Evolutionary conservation across 2,113 vertebrate genomes (phyloP).

Genomic region (Pao palembangensis): DNA sequence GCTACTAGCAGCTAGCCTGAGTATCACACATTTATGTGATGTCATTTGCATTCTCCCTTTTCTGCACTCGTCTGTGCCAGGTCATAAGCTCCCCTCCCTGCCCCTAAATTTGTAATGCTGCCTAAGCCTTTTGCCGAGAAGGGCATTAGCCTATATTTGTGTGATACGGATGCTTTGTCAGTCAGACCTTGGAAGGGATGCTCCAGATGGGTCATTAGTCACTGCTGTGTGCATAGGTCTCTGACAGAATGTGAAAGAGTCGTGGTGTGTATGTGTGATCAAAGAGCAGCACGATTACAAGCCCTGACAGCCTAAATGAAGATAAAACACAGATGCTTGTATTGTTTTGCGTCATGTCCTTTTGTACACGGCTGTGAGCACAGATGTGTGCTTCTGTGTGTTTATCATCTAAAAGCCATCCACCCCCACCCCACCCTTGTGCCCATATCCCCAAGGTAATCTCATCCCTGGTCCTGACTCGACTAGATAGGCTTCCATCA

Average conservation of each 20-base stretch:
- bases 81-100: slow-evolving; percentile 30
- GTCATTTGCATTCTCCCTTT: slow-evolving; percentile 48
- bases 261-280: slow-evolving; percentile 33
- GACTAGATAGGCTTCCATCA: slow-evolving; percentile 51
- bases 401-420: slow-evolving; percentile 33
- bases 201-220: slow-evolving; percentile 68
- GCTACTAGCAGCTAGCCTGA: slow-evolving; percentile 41
- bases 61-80: slow-evolving; percentile 48
- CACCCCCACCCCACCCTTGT: neutral
- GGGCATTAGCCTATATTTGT: slow-evolving; percentile 63
- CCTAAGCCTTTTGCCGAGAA: slow-evolving; percentile 57
- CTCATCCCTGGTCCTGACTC: slow-evolving; percentile 45
- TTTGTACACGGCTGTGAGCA: slow-evolving; percentile 4
- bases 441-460: slow-evolving; percentile 27
- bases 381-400: slow-evolving; percentile 12
- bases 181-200: slow-evolving; percentile 44
- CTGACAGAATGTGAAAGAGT: slow-evolving; percentile 10
- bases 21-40: slow-evolving; percentile 55
- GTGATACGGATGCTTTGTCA: slow-evolving; percentile 51
- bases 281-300: slow-evolving; percentile 39
- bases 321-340: slow-evolving; percentile 38
- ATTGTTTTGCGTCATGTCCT: slow-evolving; percentile 15
- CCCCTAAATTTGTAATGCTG: slow-evolving; percentile 45
- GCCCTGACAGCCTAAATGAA: slow-evolving; percentile 43
- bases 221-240: slow-evolving; percentile 30